These are phyloP conservation scores for Platerodrilus igneus DNA, from an alignment of 2,888 invertebrate species.

Conservation along the genomic window DNA sequence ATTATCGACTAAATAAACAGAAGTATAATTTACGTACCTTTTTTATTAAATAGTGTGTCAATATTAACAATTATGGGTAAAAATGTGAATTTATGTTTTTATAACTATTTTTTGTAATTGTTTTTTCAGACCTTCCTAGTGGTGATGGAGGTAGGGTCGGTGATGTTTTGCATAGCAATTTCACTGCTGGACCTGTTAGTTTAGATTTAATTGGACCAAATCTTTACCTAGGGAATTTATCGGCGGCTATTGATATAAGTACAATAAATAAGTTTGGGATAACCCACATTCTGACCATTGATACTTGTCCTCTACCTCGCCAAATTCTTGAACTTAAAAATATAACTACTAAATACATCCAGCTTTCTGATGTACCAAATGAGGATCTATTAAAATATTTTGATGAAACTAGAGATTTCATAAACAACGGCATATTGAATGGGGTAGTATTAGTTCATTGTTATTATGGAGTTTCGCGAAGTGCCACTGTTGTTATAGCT, in stretches of 20 bases:
- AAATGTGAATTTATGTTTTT: too few species aligned
- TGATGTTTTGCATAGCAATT: constrained; percentile 46
- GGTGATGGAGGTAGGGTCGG: too few species aligned
- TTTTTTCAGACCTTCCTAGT: too few species aligned
- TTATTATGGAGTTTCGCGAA: constrained; percentile 87
- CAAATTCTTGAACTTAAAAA: constrained; percentile 64
- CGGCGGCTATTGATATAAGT: constrained; percentile 71
- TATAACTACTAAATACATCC: constrained; percentile 68
- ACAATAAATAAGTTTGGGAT: constrained; percentile 63
- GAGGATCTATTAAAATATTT: constrained; percentile 80
- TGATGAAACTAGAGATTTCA: constrained; percentile 72
- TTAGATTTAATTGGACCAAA: constrained; percentile 53
- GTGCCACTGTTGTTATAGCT: constrained; percentile 81
- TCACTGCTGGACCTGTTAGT: constrained; percentile 56
- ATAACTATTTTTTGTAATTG: too few species aligned
- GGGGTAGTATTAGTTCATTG: constrained; percentile 84
- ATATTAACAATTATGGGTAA: too few species aligned
- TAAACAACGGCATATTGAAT: constrained; percentile 60
- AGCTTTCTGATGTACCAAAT: constrained; percentile 78
- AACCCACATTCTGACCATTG: constrained; percentile 76
- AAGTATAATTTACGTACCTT: too few species aligned
- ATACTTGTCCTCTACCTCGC: constrained; percentile 77
- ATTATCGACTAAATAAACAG: too few species aligned
- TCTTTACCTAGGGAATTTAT: constrained; percentile 67
- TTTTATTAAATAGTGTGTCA: too few species aligned